These are phyloP conservation scores for Crotalus viridis DNA, from an alignment of 2,113 vertebrate genomes.

Conservation along the genomic window DNA sequence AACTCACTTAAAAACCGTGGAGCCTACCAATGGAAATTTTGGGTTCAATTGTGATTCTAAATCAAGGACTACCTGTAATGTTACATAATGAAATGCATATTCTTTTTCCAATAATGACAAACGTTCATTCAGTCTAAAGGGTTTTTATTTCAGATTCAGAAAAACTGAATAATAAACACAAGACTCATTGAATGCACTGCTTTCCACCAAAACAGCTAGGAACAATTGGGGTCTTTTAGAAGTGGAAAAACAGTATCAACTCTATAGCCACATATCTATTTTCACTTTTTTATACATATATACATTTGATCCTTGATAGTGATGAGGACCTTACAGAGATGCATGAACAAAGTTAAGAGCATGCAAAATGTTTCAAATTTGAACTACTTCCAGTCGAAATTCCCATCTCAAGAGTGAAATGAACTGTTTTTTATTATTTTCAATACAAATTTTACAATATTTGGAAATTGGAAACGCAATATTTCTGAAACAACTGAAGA, in stretches of 20 bases:
- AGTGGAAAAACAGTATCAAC: not conserved
- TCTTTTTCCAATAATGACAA: constrained; percentile 29
- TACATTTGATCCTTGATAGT: constrained; percentile 13
- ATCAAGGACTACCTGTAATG: not conserved
- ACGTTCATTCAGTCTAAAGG: constrained; percentile 14
- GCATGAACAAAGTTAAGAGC: not conserved
- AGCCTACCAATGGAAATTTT: not conserved
- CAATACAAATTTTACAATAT: not conserved
- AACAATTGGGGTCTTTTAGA: not conserved
- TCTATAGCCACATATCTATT: constrained; percentile 25
- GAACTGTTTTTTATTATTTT: not conserved
- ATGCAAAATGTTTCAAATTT: not conserved
- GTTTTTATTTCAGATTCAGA: constrained; percentile 61
- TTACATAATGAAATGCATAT: not conserved
- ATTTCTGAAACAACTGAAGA: not conserved
- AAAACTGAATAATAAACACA: constrained; percentile 42
- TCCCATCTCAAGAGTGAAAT: not conserved
- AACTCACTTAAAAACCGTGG: not conserved
- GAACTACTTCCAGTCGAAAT: not conserved
- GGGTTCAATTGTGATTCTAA: not conserved
- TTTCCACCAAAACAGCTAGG: not conserved
- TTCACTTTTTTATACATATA: not conserved
- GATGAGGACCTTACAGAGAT: constrained; percentile 33
- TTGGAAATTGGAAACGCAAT: not conserved
- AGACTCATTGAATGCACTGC: not conserved